Evolutionary conservation across 2,797 vertebrate genomes (phyloP), one percentile per base, ranked within the genome.

Genomic region (Dendrocincla fuliginosa): DNA sequence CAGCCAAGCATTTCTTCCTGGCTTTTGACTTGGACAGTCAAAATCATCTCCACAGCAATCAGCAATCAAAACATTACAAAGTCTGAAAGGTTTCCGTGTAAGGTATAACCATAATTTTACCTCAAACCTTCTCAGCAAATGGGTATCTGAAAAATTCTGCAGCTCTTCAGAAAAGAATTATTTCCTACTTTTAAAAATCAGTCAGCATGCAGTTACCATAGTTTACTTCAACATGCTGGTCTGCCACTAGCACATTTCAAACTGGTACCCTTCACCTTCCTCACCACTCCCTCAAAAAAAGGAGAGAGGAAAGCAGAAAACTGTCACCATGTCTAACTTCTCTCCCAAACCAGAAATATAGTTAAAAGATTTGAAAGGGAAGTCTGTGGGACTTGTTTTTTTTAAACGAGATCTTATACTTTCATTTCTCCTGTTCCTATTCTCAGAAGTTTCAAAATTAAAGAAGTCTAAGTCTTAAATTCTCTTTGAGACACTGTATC

Each of bases 91-190:
- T 75, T 93, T 81, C 95, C 78, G 89, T 81, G 37, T 44, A 88
- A 94, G 95, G 95, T 84, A 78, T 28, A 94, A 95, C 78, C 44
- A 73, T 52, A 56, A 93, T 85, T 97, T 98, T 85, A 98, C 94
- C 97, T 98, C 96, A 87, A 97, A 89, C 65, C 97, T 96, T 89
- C 91, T 97, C 52, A 95, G 94, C 93, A 98, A 97, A 94, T 79
- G 87, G 28, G 39, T 57, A 86, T 50, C 68, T 91, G 74, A 97
- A 95, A 88, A 94, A 65, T 79, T 94, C 73, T 96, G 93, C 79
- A 93, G 87, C 75, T 97, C 78, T 65, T 92, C 57, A 93, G 84
- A 94, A 96, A 53, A 94, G 77, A 96, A 39, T 22, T 91, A 88
- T 23, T 89, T n/a, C n/a, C 15, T 59, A 9, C 22, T 95, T 95